Base-by-base conservation (phyloP, 1,140 invertebrate genomes). In the Pinna nobilis region DNA sequence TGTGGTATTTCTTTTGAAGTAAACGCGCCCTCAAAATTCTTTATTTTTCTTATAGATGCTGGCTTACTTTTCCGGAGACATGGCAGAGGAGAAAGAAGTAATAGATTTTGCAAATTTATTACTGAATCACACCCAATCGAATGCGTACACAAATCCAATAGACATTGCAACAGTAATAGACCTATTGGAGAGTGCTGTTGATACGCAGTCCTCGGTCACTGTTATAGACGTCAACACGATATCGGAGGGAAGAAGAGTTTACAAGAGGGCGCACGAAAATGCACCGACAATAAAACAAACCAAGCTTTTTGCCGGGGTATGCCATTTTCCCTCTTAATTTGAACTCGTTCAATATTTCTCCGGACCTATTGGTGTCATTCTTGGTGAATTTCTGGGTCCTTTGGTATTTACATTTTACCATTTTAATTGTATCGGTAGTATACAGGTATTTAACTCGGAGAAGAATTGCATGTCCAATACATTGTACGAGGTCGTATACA, bases 141-240 rank as follows among this genome's bases (percentile, higher is more conserved):
- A 84, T 60, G 63, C 70, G 9, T 84, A 85, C 53, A 70, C 70
- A n/a, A 88, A 87, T 60, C 85, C 86, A 3, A 84, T 87, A 37
- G 87, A 88, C 68, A 84, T 88, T 7, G 81, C 83, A n/a, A 84
- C 86, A 1, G 83, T 87, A n/a, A 87, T 88, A 30, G 84, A 88
- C 55, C 67, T 83, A n/a, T 59, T 88, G 11, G 73, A 66, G 33
- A 76, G 84, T 49, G 70, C 88, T 3, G 78, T 88, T 5, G 78
- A 83, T 39, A 83, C 83, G 28, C 86, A 88, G 78, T 82, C 82
- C 23, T 59, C 84, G 77, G 78, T 76, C 30, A 73, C 83, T 30
- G 74, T 78, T 0, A 53, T 84, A 13, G 63, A 78, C 55, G 80
- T 81, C 28, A 72, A 84, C 3, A 78, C 77, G 35, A 84, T 83